Percentiles rank a stretch among this genome's conserved stretches.
These are phyloP conservation scores for Zele albiditarsus DNA, from an alignment of 2,888 invertebrate genomes.

Conservation along the genomic window DNA sequence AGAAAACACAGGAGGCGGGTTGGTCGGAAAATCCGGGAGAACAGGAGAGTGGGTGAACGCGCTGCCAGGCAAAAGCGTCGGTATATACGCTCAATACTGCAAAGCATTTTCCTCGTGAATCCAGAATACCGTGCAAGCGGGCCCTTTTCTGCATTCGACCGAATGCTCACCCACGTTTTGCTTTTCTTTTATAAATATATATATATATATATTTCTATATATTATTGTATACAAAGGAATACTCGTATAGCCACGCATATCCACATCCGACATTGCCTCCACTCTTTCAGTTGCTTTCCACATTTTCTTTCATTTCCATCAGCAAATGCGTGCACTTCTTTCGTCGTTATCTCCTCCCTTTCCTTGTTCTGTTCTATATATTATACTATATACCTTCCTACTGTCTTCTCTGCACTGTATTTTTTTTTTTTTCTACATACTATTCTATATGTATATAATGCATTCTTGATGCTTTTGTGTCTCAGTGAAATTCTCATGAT, in stretches of 20 bases:
- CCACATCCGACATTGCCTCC: constrained; percentile 47
- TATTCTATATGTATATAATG: constrained; percentile 4
- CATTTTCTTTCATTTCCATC: constrained; percentile 1
- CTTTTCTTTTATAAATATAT: neutral
- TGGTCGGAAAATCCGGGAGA: constrained; percentile 40
- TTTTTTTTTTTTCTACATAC: constrained; percentile 3
- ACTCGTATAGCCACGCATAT: constrained; percentile 42
- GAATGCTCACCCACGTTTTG: constrained; percentile 43
- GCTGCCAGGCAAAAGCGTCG: constrained; percentile 41
- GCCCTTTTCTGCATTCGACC: constrained; percentile 57
- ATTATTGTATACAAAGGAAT: constrained; percentile 25
- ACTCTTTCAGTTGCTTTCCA: constrained; percentile 8
- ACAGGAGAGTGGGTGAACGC: constrained; percentile 24
- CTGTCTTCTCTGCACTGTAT: constrained; percentile 25
- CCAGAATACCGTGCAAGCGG: constrained; percentile 45
- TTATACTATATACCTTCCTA: constrained; percentile 26
- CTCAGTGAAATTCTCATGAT: constrained; percentile 7
- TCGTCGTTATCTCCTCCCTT: constrained; percentile 32
- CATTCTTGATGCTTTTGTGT: constrained; percentile 20
- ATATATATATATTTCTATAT: constrained; percentile 8
- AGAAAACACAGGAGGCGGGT: constrained; percentile 27
- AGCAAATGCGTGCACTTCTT: neutral
- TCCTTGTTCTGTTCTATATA: constrained; percentile 29
- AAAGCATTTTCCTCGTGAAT: constrained; percentile 61
- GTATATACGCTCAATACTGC: constrained; percentile 59